A percentile compares a stretch with the other conserved stretches of the same genome.
Conservation (phyloP, 2,797 vertebrate genomes). For the Rhinogobio ventralis region DNA sequence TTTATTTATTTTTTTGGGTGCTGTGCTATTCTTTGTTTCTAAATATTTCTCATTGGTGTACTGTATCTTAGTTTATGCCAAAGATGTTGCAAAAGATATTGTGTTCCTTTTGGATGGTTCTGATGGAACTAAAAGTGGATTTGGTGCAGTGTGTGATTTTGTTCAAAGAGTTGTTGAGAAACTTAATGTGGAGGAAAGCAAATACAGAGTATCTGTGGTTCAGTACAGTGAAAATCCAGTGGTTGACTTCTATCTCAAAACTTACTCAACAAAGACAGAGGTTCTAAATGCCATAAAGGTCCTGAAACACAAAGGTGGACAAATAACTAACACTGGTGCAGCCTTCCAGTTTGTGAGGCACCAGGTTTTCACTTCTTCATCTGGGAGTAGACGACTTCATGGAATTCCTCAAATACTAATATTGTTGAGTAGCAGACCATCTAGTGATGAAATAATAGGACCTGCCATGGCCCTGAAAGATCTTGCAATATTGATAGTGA, state of each 20-base stretch:
- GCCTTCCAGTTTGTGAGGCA: slow-evolving; percentile 87
- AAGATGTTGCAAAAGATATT: slow-evolving; percentile 84
- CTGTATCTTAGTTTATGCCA: slow-evolving; percentile 71
- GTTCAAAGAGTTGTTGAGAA: slow-evolving; percentile 84
- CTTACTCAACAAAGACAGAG: slow-evolving; percentile 79
- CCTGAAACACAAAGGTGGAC: slow-evolving; percentile 83
- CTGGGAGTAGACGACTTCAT: slow-evolving; percentile 83
- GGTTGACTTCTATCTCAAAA: slow-evolving; percentile 84
- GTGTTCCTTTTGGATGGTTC: slow-evolving; percentile 92
- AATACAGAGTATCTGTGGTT: slow-evolving; percentile 83
- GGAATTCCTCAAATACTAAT: slow-evolving; percentile 87
- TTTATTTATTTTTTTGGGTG: neutral
- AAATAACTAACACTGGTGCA: slow-evolving; percentile 80
- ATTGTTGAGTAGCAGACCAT: slow-evolving; percentile 81
- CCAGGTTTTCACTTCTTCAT: slow-evolving; percentile 83
- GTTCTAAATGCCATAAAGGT: slow-evolving; percentile 75
- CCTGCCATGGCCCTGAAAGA: slow-evolving; percentile 81
- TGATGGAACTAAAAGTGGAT: slow-evolving; percentile 83
- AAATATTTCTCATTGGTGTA: slow-evolving; percentile 54
- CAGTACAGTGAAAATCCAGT: slow-evolving; percentile 84
- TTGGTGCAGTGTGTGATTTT: slow-evolving; percentile 84
- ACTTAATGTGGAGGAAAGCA: slow-evolving; percentile 80
- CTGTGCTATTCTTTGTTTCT: slow-evolving; percentile 51
- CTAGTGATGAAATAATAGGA: slow-evolving; percentile 82
- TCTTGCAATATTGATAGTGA: slow-evolving; percentile 79